These are phyloP conservation scores for Collichthys lucidus DNA, from an alignment of 2,113 vertebrate genomes.

Conservation along the genomic window DNA sequence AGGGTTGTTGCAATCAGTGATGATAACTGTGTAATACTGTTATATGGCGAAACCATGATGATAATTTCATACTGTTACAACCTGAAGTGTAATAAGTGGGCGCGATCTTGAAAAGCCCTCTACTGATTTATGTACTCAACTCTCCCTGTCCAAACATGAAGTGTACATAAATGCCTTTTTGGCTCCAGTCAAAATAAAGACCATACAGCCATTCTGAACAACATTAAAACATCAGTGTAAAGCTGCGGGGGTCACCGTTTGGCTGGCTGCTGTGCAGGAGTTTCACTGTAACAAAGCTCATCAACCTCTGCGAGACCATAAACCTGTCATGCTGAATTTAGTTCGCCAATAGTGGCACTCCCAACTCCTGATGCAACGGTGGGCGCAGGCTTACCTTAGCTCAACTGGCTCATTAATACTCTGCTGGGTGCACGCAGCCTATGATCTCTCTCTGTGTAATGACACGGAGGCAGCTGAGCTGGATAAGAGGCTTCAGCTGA, in stretches of 20 bases:
- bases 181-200: background rate
- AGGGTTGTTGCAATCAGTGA: too few relatives aligned
- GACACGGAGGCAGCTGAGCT: conserved; percentile 53
- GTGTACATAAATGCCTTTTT: background rate
- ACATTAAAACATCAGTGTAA: background rate
- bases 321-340: conserved; percentile 51
- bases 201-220: background rate
- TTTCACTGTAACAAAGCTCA: conserved; percentile 1
- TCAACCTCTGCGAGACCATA: conserved; percentile 24
- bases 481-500: conserved; percentile 52
- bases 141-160: background rate
- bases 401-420: conserved; percentile 50
- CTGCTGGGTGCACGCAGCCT: conserved; percentile 47
- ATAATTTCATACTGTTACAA: too few relatives aligned
- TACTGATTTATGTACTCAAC: background rate
- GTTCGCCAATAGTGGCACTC: conserved; percentile 12
- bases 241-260: background rate
- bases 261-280: background rate
- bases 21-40: too few relatives aligned
- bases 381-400: conserved; percentile 50
- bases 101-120: background rate
- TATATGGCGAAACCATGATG: too few relatives aligned
- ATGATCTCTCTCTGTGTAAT: conserved; percentile 56
- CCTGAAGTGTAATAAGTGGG: background rate
- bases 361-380: conserved; percentile 46